Evolutionary conservation across 2,888 invertebrate species (phyloP), one percentile per base, ranked within the genome.

Genomic region (Scaptodrosophila latifasciaeformis): DNA sequence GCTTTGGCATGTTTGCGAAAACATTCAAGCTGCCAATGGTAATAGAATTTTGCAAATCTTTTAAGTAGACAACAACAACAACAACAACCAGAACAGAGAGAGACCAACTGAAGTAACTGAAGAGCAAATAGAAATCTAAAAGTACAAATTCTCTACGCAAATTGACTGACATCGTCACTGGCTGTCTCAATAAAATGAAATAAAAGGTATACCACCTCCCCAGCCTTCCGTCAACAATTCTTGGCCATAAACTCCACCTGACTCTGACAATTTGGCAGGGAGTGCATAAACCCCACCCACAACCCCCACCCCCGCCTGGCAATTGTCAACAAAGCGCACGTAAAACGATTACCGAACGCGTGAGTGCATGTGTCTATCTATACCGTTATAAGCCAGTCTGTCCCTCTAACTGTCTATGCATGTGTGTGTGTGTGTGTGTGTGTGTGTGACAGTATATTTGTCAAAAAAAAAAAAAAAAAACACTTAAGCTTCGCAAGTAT

Each of bases 281-380:
- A 12, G 34, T 15, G 15, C 15, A 12, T 34, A 15, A 13, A 34
- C 6, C 34, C 12, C 5, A 34, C 12, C 3, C 13, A n/a, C 34
- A 10, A n/a, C 34, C 12, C 15, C 37, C 37, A 44, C 39, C 19
- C 40, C 48, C 48, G 45, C 48, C 49, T 62, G 62, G 55, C 60
- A 61, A 61, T 61, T 61, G 60, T 56, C 60, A 61, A 61, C 61
- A 61, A 61, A 61, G 61, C 61, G 61, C 61, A 61, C 61, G 62
- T 62, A 61, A 61, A 61, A 62, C 61, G 61, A 61, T 61, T 61
- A 62, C 61, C 35, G 40, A 44, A 50, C 49, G 62, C 62, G 51
- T 61, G 61, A 61, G 62, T 61, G 61, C 62, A 61, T 50, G 57
- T 46, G 62, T 30, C 49, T 54, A 46, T 39, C 7, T 43, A 40